Percentiles rank a stretch among this genome's conserved stretches.
Conservation (phyloP, 2,113 vertebrate genomes). For the Sus scrofa region T2T-Sscrofa CM000825.6:150081501-150082000, state of each 20-base stretch:
- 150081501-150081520: too few relatives aligned
- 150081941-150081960: neutral
- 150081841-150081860: neutral
- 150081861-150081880: neutral
- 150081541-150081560: neutral
- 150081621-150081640: neutral
- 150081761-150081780: neutral
- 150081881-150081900: neutral
- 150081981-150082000: neutral
- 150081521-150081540: neutral
- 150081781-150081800: neutral
- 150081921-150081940: neutral
- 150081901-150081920: neutral
- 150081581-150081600: neutral
- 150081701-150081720: neutral
- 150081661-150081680: neutral
- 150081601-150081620: neutral
- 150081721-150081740: neutral
- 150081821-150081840: neutral
- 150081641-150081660: neutral
- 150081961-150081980: neutral
- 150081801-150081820: neutral
- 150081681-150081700: neutral
- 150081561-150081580: neutral
- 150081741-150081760: neutral